Evolutionary conservation across 2,113 vertebrate genomes (phyloP).

Genomic region (Dinomys branickii): DNA sequence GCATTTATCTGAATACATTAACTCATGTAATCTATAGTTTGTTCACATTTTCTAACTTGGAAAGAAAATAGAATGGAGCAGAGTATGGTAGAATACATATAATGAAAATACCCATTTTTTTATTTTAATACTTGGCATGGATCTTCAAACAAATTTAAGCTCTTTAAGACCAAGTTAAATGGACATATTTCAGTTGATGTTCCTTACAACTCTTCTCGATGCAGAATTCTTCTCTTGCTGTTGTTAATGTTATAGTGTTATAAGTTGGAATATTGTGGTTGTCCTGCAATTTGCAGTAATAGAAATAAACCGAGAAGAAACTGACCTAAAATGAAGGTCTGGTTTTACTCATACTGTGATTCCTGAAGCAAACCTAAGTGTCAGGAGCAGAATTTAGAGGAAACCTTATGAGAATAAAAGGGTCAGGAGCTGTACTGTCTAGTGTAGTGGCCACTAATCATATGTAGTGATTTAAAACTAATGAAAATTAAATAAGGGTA

Average conservation of each 20-base stretch:
- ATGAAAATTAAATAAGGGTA: neutral
- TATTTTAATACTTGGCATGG: neutral
- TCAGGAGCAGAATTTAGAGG: conserved; percentile 21
- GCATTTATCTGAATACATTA: neutral
- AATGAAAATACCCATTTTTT: neutral
- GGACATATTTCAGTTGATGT: neutral
- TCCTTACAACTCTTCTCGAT: neutral
- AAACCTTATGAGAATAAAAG: neutral
- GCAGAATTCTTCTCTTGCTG: neutral
- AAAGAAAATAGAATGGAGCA: neutral
- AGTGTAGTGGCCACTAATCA: neutral
- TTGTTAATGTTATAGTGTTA: neutral
- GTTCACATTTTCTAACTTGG: conserved; percentile 10
- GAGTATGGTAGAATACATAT: neutral
- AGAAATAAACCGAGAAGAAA: conserved; percentile 26
- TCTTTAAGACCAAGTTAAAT: conserved; percentile 36
- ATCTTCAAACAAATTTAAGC: neutral
- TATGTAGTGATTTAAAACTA: neutral
- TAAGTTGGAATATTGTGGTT: neutral
- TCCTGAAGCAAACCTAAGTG: neutral
- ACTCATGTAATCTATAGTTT: neutral
- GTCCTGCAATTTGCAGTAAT: conserved; percentile 1
- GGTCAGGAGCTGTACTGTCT: neutral
- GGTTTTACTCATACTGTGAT: neutral
- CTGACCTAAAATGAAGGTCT: neutral